Evolutionary conservation across 2,888 invertebrate species (phyloP).

Genomic region (Chelonus formosanus): DNA sequence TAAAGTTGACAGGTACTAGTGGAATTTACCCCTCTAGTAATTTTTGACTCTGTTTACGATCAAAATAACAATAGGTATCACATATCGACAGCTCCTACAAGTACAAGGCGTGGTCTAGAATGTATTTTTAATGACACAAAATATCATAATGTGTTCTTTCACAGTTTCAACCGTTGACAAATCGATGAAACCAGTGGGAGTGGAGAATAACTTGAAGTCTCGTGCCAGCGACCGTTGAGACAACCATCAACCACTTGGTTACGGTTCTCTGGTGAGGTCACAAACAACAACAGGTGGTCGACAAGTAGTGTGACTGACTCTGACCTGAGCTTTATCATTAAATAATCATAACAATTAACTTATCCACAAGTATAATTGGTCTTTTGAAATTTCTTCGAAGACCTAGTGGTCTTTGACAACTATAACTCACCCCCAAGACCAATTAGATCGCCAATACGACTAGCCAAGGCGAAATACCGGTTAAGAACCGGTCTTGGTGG

Average conservation of each 20-base stretch:
- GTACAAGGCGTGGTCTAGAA: no score
- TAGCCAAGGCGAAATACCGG: slow-evolving; percentile 48
- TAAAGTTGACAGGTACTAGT: no score
- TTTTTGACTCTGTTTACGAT: no score
- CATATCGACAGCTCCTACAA: no score
- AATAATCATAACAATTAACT: slow-evolving; percentile 14
- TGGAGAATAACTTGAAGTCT: slow-evolving; percentile 41
- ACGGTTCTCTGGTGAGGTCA: slow-evolving; percentile 43
- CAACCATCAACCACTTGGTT: slow-evolving; percentile 45
- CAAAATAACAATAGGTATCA: no score
- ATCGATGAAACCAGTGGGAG: slow-evolving; percentile 42
- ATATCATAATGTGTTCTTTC: slow-evolving; percentile 14
- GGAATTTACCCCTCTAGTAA: no score
- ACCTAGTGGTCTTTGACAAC: no score
- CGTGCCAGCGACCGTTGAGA: slow-evolving; percentile 43
- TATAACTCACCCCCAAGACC: neutral
- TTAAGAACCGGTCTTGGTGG: slow-evolving; percentile 45
- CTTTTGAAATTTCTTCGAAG: no score
- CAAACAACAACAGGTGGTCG: slow-evolving; percentile 57
- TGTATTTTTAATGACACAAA: no score
- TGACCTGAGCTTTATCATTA: neutral
- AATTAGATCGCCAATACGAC: slow-evolving; percentile 48
- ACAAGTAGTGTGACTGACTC: slow-evolving; percentile 48
- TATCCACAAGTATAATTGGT: slow-evolving; percentile 1
- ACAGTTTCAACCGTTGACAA: slow-evolving; percentile 21